Percentiles rank a stretch among this genome's conserved stretches.
Conservation (phyloP, 2,888 invertebrate genomes). For the Mesoligia furuncula region DNA sequence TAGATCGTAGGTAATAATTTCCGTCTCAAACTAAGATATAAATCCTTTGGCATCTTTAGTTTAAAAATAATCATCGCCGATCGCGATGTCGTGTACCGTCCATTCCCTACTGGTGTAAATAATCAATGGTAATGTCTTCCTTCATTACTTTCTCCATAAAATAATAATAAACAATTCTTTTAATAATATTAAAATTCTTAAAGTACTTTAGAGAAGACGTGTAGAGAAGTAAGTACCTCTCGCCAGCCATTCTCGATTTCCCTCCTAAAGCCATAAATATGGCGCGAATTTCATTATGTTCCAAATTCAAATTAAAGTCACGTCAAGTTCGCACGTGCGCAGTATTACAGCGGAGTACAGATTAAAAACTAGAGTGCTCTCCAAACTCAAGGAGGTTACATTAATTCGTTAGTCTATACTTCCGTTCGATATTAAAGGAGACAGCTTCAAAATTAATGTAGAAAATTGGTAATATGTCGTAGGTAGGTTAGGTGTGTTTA, state of each 20-base stretch:
- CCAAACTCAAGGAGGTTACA: slow-evolving; percentile 63
- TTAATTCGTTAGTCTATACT: slow-evolving; percentile 65
- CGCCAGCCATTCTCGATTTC: slow-evolving; percentile 80
- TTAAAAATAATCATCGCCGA: background rate
- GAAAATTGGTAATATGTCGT: background rate
- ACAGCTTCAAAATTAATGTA: slow-evolving; percentile 17
- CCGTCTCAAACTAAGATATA: too few species aligned
- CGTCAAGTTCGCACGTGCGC: slow-evolving; percentile 87
- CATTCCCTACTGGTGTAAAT: background rate
- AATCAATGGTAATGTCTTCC: background rate
- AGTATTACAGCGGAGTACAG: slow-evolving; percentile 76
- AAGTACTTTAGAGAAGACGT: slow-evolving; percentile 59
- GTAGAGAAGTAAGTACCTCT: slow-evolving; percentile 68
- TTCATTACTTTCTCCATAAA: slow-evolving; percentile 18
- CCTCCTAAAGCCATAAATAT: slow-evolving; percentile 86
- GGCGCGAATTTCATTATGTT: slow-evolving; percentile 87
- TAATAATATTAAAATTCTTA: slow-evolving; percentile 47
- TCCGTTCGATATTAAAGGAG: slow-evolving; percentile 53
- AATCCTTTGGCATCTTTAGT: too few species aligned
- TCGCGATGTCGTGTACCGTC: too few species aligned
- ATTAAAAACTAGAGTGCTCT: slow-evolving; percentile 75
- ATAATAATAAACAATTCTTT: slow-evolving; percentile 29
- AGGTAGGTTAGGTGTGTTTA: background rate
- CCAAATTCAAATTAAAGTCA: slow-evolving; percentile 88
- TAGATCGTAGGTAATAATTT: too few species aligned